A percentile compares a stretch with the other conserved stretches of the same genome.
phyloP scores from a whole-genome alignment of 2,113 vertebrate species.

The Aptenodytes patagonicus region DNA sequence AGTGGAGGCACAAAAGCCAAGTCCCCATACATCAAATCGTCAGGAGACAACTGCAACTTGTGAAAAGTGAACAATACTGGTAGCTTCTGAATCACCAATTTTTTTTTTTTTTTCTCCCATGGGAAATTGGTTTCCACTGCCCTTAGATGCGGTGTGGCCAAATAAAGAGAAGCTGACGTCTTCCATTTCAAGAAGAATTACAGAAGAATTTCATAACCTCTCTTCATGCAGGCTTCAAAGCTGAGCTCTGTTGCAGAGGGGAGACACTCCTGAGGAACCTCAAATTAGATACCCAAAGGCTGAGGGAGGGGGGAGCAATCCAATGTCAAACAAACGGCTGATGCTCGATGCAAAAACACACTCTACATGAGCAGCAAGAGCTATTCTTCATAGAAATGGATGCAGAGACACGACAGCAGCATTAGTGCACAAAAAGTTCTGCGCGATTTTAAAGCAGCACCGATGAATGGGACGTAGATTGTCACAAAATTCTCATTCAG shows the following conservation, averaged over 20 bases:
- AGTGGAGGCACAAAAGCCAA: background rate
- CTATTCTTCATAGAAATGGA: background rate
- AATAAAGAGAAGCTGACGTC: rapidly evolving
- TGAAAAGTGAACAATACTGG: background rate
- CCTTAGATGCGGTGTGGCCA: background rate
- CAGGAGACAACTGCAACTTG: background rate
- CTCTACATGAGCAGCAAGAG: background rate
- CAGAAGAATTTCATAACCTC: background rate
- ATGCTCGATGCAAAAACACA: rapidly evolving
- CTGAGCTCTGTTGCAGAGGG: background rate
- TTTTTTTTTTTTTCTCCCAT: background rate
- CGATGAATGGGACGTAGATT: background rate
- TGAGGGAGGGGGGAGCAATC: background rate
- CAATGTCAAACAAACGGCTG: background rate
- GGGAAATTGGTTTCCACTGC: background rate
- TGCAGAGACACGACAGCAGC: background rate
- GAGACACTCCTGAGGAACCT: background rate
- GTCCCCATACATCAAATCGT: background rate
- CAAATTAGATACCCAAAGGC: background rate
- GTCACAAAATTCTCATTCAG: background rate
- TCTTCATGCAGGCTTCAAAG: background rate
- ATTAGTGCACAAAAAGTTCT: background rate
- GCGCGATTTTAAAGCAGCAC: background rate
- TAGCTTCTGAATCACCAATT: background rate
- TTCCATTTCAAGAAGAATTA: background rate